Evolutionary conservation across 2,888 invertebrate species (phyloP).

Genomic region (Apeira syringaria): DNA sequence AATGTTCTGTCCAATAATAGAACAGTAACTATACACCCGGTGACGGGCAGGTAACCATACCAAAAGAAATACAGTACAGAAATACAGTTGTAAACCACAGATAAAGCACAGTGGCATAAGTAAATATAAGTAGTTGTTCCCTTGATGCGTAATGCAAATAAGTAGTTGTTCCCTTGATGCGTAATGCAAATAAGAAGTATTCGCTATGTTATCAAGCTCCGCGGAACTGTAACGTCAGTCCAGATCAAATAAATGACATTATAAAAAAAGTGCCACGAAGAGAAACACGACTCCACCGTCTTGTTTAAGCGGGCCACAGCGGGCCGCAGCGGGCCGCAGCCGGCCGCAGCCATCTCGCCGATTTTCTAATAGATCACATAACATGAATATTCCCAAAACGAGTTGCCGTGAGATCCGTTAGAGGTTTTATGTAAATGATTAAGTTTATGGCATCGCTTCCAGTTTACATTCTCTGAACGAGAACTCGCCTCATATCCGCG

Average conservation of each 20-base stretch:
- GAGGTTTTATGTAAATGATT: conserved; percentile 80
- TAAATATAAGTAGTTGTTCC: neutral
- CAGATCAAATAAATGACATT: conserved; percentile 64
- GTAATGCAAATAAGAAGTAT: conserved; percentile 50
- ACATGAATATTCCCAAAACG: conserved; percentile 73
- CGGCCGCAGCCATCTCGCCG: conserved; percentile 51
- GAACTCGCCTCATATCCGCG: conserved; percentile 38
- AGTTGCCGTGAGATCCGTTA: conserved; percentile 81
- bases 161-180: conserved; percentile 4
- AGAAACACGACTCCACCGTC: conserved; percentile 40
- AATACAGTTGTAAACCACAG: too few relatives aligned
- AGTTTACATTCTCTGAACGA: conserved; percentile 70
- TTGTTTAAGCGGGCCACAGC: too few relatives aligned
- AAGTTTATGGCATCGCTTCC: conserved; percentile 71
- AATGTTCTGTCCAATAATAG: too few relatives aligned
- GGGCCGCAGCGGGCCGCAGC: conserved; percentile 24
- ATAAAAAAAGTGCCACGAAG: conserved; percentile 57
- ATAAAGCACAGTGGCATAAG: too few relatives aligned
- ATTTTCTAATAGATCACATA: conserved; percentile 81
- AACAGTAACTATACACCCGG: too few relatives aligned
- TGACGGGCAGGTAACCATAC: too few relatives aligned
- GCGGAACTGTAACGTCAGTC: conserved; percentile 41
- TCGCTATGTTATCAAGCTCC: conserved; percentile 43
- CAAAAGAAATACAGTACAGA: too few relatives aligned
- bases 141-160: conserved; percentile 40